phyloP scores from a whole-genome alignment of 2,888 invertebrate species.

The Phengaris arion region DNA sequence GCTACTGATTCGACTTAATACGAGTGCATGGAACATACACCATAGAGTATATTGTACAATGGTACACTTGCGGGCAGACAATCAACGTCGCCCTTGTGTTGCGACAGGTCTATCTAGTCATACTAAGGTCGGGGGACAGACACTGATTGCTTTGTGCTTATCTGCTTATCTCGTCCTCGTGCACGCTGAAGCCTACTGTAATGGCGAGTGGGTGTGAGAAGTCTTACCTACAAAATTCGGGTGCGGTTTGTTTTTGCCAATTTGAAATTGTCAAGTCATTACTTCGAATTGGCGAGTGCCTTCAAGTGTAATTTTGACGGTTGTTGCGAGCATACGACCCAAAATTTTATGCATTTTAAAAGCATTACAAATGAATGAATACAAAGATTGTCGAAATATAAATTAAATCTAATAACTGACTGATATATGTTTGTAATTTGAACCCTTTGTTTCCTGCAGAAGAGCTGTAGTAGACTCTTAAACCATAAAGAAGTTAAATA shows the following conservation, averaged over 20 bases:
- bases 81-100: not conserved
- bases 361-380: too few relatives aligned
- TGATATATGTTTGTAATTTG: too few relatives aligned
- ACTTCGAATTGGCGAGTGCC: not conserved
- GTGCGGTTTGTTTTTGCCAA: not conserved
- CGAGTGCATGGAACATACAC: not conserved
- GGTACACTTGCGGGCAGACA: not conserved
- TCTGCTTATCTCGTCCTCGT: slow-evolving; percentile 6
- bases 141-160: not conserved
- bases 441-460: too few relatives aligned
- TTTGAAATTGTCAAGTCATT: slow-evolving; percentile 8
- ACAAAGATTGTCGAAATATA: too few relatives aligned
- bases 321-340: too few relatives aligned
- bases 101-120: too few relatives aligned
- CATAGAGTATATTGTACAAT: not conserved
- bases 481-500: too few relatives aligned
- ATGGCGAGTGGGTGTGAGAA: not conserved
- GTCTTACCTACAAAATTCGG: not conserved
- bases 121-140: slow-evolving; percentile 9
- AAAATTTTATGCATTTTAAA: too few relatives aligned
- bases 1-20: not conserved
- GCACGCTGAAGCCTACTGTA: not conserved
- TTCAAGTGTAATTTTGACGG: too few relatives aligned
- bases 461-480: too few relatives aligned
- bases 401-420: too few relatives aligned